phyloP scores from a whole-genome alignment of 2,113 vertebrate species.

The Paratilapia polleni region DNA sequence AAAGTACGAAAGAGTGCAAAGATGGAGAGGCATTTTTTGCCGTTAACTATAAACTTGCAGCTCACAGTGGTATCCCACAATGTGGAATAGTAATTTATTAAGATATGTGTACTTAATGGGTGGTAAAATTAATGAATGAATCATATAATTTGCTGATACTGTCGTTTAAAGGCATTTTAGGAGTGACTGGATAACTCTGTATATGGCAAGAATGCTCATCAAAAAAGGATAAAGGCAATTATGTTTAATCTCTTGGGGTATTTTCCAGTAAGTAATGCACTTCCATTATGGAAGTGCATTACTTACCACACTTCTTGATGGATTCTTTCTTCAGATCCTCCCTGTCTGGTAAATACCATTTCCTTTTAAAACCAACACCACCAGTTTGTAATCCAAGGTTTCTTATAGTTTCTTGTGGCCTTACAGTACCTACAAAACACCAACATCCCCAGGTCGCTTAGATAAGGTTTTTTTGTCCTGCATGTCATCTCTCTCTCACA shows the following conservation, averaged over 20 bases:
- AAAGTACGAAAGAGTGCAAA: not conserved
- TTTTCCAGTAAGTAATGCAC: not conserved
- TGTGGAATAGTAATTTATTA: not conserved
- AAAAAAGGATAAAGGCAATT: not conserved
- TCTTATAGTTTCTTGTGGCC: not conserved
- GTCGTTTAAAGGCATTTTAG: not conserved
- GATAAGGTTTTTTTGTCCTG: too few species aligned
- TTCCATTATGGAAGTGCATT: not conserved
- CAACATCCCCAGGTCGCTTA: not conserved
- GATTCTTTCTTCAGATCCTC: not conserved
- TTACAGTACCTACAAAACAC: not conserved
- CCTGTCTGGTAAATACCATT: not conserved
- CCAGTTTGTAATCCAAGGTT: not conserved
- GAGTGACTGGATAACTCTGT: not conserved
- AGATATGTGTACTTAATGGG: not conserved
- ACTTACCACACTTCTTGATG: not conserved
- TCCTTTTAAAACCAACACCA: not conserved
- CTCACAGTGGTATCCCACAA: not conserved
- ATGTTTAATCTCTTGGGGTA: not conserved
- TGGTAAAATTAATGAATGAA: not conserved
- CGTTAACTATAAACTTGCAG: not conserved
- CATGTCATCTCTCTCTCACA: too few species aligned
- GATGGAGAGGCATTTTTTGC: not conserved
- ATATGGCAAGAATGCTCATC: not conserved
- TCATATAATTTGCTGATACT: not conserved